Evolutionary conservation across 2,113 vertebrate species (phyloP).

Genomic region (Brachyistius frenatus): DNA sequence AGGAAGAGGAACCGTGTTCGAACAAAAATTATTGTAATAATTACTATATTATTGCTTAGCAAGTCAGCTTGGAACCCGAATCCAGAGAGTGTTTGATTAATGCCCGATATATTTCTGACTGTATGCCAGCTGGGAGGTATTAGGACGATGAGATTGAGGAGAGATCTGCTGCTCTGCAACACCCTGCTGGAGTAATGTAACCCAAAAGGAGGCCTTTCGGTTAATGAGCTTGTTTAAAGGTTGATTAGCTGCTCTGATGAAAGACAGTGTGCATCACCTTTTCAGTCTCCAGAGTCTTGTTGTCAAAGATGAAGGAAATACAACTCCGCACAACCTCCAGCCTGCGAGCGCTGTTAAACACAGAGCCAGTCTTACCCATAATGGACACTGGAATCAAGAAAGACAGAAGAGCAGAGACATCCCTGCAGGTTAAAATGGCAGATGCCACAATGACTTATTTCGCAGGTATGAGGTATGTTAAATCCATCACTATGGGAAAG

Average conservation of each 20-base stretch:
- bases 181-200: constrained; percentile 21
- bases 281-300: constrained; percentile 96
- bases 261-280: constrained; percentile 88
- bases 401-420: constrained; percentile 41
- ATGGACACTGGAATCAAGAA: constrained; percentile 88
- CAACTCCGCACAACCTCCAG: constrained; percentile 97
- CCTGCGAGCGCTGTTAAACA: constrained; percentile 98
- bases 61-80: constrained; percentile 37
- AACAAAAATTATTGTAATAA: constrained; percentile 20
- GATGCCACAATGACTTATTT: not conserved
- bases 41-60: constrained; percentile 6
- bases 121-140: constrained; percentile 60
- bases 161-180: constrained; percentile 23
- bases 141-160: constrained; percentile 28
- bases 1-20: constrained; percentile 21
- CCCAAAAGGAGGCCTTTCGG: constrained; percentile 27
- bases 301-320: constrained; percentile 96
- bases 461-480: not conserved
- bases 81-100: constrained; percentile 41
- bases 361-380: constrained; percentile 89
- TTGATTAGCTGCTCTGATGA: constrained; percentile 47
- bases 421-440: not conserved
- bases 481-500: not conserved
- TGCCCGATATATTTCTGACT: constrained; percentile 26
- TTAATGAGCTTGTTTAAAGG: constrained; percentile 38